Evolutionary conservation across 2,113 vertebrate species (phyloP), one percentile per base, ranked within the genome.

Genomic region (Hiodon tergisus): DNA sequence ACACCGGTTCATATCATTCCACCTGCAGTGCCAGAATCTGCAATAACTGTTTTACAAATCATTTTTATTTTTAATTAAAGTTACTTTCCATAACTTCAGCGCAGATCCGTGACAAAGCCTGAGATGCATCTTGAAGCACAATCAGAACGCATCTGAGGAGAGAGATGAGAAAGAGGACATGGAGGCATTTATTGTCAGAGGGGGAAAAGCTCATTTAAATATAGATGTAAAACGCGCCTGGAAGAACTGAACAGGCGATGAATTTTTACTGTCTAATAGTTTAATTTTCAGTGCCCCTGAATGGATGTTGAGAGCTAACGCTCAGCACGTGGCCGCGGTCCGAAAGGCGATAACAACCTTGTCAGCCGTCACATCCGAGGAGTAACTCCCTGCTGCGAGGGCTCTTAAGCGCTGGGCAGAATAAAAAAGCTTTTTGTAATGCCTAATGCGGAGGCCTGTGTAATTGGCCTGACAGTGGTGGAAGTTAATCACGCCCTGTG

Each of bases 141-240:
- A 48, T 48, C 46, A 5, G 63, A 11, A 17, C 48, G 8, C 46
- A 10, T 66, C 46, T 47, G 3, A 47, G 63, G 3, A 47, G 63
- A 47, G 31, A 31, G 8, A 48, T 58, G 11, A 58, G 16, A 63
- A 63, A 46, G 16, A 66, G 13, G 16, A 66, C 6, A 5, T 46
- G 6, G 8, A 66, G 31, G 46, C 63, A 4, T 48, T 16, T 69
- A 69, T 17, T 70, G 9, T 46, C 52, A 70, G n/a, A 70, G 16
- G 31, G 16, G 53, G 46, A 69, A 69, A 47, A 69, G 11, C 9
- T 48, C 1, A 53, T 69, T 69, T 69, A 69, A 69, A 69, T 69
- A 16, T 16, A 69, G 67, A 69, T 48, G 48, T 48, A 69, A 69
- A 69, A 16, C 51, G 14, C 48, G 63, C 11, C 7, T 47, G 63